phyloP scores from a whole-genome alignment of 2,113 vertebrate species.

The Calidris pugnax region DNA sequence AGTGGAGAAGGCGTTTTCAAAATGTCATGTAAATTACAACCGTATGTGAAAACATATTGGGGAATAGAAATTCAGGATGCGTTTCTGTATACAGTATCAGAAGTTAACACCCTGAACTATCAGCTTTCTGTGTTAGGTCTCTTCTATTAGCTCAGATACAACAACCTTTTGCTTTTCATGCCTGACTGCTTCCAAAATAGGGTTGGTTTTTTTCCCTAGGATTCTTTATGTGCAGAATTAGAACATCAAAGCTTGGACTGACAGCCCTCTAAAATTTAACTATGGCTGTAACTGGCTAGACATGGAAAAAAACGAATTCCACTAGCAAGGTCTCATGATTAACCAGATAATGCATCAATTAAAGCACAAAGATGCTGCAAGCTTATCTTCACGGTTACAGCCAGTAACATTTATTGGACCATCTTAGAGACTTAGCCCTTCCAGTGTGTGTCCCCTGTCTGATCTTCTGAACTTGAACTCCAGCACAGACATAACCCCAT shows the following conservation, averaged over 20 bases:
- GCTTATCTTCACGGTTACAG: neutral
- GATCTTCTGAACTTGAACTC: neutral
- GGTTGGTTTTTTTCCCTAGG: neutral
- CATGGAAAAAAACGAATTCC: neutral
- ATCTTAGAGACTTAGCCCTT: neutral
- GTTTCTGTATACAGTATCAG: neutral
- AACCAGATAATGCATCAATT: neutral
- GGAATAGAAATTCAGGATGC: neutral
- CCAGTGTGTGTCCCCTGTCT: fast-evolving
- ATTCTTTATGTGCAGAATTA: neutral
- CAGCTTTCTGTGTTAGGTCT: neutral
- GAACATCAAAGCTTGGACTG: neutral
- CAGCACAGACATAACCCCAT: neutral
- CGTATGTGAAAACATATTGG: neutral
- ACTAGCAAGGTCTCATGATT: neutral
- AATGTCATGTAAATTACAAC: neutral
- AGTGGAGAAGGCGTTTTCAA: neutral
- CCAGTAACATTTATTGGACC: neutral
- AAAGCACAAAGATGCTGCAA: neutral
- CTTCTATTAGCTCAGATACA: neutral
- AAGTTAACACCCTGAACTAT: neutral
- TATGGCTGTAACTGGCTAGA: neutral
- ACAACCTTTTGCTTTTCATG: neutral
- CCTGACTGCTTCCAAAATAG: neutral
- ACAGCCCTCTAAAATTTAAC: neutral